These are phyloP conservation scores for Delichon dasypus DNA, from an alignment of 2,797 vertebrate species.

Conservation along the genomic window DNA sequence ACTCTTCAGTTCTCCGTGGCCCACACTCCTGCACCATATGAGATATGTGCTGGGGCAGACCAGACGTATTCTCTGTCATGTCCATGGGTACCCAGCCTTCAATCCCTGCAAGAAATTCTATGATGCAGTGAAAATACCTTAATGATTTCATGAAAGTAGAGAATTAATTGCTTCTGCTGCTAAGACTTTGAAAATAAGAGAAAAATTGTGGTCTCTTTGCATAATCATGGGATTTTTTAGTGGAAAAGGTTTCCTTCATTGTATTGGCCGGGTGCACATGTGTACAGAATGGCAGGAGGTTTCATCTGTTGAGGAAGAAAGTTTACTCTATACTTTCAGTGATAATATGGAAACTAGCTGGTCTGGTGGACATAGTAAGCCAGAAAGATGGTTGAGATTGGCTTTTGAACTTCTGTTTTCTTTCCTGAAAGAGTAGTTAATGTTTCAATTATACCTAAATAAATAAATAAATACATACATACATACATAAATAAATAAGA, in stretches of 20 bases:
- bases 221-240: neutral
- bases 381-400: neutral
- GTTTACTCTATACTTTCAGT: neutral
- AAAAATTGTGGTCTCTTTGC: neutral
- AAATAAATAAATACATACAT: too few relatives aligned
- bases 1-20: rapidly evolving
- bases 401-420: neutral
- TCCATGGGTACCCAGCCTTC: neutral
- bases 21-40: rapidly evolving
- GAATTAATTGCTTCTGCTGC: neutral
- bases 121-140: neutral
- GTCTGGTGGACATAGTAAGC: neutral
- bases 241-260: neutral
- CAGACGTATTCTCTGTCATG: neutral
- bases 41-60: neutral
- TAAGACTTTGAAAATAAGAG: neutral
- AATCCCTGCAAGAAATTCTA: neutral
- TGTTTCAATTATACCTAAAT: neutral
- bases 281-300: neutral
- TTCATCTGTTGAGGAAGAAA: neutral
- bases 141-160: neutral
- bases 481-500: neutral
- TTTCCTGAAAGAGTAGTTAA: neutral
- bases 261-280: neutral
- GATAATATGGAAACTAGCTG: neutral